These are phyloP conservation scores for Polyodon spathula DNA, from an alignment of 2,113 vertebrate genomes.

Conservation along the genomic window DNA sequence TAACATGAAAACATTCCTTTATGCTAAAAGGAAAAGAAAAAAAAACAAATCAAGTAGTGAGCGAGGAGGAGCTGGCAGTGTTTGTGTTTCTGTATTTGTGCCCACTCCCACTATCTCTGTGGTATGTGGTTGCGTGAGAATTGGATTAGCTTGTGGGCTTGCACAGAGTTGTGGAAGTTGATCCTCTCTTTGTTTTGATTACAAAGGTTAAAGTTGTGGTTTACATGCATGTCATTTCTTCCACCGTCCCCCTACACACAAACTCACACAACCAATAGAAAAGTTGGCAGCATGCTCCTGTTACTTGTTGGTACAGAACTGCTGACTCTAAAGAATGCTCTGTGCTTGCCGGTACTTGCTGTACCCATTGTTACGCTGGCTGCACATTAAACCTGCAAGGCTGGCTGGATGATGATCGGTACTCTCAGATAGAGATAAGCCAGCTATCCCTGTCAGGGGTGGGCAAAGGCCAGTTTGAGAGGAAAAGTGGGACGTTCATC, in stretches of 20 bases:
- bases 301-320: constrained; percentile 2
- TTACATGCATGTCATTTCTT: constrained; percentile 17
- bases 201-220: constrained; percentile 10
- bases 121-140: constrained; percentile 15
- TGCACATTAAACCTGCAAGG: neutral
- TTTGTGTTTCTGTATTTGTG: neutral
- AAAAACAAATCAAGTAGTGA: neutral
- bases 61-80: neutral
- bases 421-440: neutral
- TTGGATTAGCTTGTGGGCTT: neutral
- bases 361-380: neutral
- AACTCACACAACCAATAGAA: neutral
- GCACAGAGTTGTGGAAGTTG: constrained; percentile 14
- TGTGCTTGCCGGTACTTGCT: constrained; percentile 5
- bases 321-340: neutral
- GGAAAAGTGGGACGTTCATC: too few relatives aligned
- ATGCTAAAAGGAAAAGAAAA: neutral
- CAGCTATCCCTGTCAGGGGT: neutral
- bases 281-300: neutral
- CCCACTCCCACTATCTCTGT: constrained; percentile 1
- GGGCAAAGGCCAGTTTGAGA: too few relatives aligned
- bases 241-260: neutral
- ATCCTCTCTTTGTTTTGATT: constrained; percentile 19
- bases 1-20: constrained; percentile 7
- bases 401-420: neutral